Base-by-base conservation (phyloP, 2,797 vertebrate genomes). In the Danio aesculapii region DNA sequence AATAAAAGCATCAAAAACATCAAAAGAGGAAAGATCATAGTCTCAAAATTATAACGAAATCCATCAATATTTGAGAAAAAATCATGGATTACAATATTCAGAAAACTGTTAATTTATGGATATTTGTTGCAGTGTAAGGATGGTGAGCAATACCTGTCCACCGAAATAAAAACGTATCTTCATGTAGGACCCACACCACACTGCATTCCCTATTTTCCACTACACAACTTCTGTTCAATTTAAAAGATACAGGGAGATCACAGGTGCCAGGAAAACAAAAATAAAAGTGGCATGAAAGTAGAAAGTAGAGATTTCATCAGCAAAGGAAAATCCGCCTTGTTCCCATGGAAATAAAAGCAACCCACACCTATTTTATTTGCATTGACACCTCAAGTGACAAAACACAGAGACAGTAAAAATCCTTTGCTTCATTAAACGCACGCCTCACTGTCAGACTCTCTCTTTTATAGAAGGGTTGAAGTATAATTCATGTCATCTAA, bases 401-500 rank as follows among this genome's bases (percentile, higher is more conserved):
- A 86, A 76, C 82, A 76, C 16, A n/a, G 68, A 68, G 66, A 79
- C 72, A 73, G 76, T 62, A 77, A 82, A 83, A 74, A 73, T 75
- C 57, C 62, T 81, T 83, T 39, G 43, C 75, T 83, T 84, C 83
- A 83, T 84, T 81, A 82, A 77, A 75, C 17, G 44, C 74, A 70
- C 62, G 46, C 62, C 10, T 73, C 55, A 7, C 62, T 75, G 78
- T 85, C 81, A 80, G 49, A 55, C 58, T 46, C 21, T 58, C 30
- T 81, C 57, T 75, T 74, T 83, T 76, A 76, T 41, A 49, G 58
- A 77, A 52, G 53, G 41, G 58, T 53, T 76, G 75, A 74, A 75
- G 68, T 72, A 81, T 84, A 87, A 85, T 87, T 84, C 69, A 67
- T 71, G 69, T 87, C 70, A 79, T 80, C 61, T 63, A 82, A 83